These are phyloP conservation scores for Parapristionchus giblindavisi DNA, from an alignment of 2,888 invertebrate genomes.

Conservation along the genomic window DNA sequence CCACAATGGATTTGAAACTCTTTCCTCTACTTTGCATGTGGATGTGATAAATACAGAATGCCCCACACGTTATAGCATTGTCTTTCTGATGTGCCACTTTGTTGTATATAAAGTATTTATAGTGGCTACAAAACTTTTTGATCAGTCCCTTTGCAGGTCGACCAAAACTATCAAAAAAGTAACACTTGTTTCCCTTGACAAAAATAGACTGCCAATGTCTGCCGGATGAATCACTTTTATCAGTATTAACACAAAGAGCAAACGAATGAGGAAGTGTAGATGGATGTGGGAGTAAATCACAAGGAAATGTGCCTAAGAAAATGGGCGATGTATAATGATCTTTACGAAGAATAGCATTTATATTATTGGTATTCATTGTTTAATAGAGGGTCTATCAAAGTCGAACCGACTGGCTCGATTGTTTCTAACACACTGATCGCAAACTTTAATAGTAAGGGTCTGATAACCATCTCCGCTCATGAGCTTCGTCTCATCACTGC, in stretches of 20 bases:
- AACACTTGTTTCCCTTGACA: no score
- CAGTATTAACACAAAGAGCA: slow-evolving; percentile 3
- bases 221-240: no score
- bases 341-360: background rate
- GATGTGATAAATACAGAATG: no score
- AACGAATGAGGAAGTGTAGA: background rate
- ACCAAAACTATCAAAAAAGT: no score
- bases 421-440: slow-evolving; percentile 5
- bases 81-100: no score
- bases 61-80: no score
- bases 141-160: no score
- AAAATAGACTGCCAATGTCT: no score
- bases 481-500: background rate
- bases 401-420: background rate
- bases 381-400: background rate
- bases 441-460: background rate
- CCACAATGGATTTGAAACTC: no score
- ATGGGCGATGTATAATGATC: background rate
- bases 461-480: background rate
- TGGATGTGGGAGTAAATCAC: slow-evolving; percentile 10
- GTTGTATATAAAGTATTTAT: no score
- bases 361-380: background rate
- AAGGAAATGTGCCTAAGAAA: background rate
- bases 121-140: no score
- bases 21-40: no score